Conservation (phyloP, 2,113 vertebrate species). For the Lethenteron camtschaticum region DNA sequence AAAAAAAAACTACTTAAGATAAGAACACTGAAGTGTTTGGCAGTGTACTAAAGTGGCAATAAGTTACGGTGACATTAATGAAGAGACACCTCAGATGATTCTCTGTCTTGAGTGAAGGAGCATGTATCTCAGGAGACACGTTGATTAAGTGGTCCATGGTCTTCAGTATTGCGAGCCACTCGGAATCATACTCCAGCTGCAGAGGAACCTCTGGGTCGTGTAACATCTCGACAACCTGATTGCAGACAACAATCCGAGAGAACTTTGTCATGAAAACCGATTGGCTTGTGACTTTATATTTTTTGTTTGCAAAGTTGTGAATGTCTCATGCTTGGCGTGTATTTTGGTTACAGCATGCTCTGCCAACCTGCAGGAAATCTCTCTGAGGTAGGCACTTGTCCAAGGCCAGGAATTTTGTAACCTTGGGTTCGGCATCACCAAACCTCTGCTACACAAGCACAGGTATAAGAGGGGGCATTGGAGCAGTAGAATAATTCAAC, state of each 20-base stretch:
- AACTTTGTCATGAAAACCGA: no score
- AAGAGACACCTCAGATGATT: not conserved
- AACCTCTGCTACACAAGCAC: no score
- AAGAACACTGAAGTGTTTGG: not conserved
- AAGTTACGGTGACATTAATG: not conserved
- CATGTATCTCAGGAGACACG: conserved; percentile 20
- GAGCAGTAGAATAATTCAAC: no score
- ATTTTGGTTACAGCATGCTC: no score
- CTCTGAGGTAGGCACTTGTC: conserved; percentile 83
- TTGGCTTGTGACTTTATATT: no score
- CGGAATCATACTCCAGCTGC: conserved; percentile 56
- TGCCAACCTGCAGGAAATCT: conserved; percentile 69
- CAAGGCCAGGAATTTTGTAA: conserved; percentile 80
- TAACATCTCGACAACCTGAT: conserved; percentile 46
- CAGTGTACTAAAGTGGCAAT: not conserved
- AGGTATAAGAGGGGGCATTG: no score
- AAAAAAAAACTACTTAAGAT: not conserved
- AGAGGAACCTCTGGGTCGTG: conserved; percentile 49
- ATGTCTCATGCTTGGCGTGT: no score
- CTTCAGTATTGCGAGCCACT: conserved; percentile 77
- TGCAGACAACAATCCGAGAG: no score
- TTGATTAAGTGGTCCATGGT: conserved; percentile 49
- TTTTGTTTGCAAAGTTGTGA: no score
- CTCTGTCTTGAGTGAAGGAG: not conserved
- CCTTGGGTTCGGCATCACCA: conserved; percentile 31